Conservation (phyloP, 2,113 vertebrate species). For the Coptodon bakossiorum region DNA sequence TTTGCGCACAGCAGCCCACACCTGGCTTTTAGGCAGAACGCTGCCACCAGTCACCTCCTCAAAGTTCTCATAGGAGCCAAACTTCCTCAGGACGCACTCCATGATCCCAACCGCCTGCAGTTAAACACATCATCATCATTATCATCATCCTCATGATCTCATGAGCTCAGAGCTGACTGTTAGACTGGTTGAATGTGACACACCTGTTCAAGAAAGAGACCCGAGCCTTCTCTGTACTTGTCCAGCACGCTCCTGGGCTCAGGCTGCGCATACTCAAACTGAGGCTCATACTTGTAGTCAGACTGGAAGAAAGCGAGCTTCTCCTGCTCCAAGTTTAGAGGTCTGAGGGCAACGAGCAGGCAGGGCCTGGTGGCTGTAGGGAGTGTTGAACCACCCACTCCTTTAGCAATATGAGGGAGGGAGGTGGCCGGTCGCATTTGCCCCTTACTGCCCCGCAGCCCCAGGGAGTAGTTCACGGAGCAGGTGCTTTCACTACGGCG, state of each 20-base stretch:
- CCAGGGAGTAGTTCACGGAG: conserved; percentile 61
- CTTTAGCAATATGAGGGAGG: conserved; percentile 82
- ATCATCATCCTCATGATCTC: background rate
- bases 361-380: conserved; percentile 66
- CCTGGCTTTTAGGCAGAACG: conserved; percentile 87
- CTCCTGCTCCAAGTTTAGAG: conserved; percentile 84
- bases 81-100: conserved; percentile 85
- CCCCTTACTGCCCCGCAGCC: conserved; percentile 19
- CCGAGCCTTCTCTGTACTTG: conserved; percentile 85
- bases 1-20: conserved; percentile 88
- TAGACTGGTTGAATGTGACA: background rate
- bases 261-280: conserved; percentile 86
- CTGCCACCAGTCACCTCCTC: conserved; percentile 85
- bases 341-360: conserved; percentile 85
- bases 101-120: conserved; percentile 88
- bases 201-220: conserved; percentile 89
- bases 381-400: background rate
- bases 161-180: background rate
- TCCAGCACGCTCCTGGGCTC: conserved; percentile 80
- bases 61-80: conserved; percentile 88
- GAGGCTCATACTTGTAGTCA: conserved; percentile 84
- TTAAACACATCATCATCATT: background rate
- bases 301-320: conserved; percentile 83
- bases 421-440: conserved; percentile 79
- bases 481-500: conserved; percentile 77